Conservation (phyloP, 2,888 invertebrate species). For the Cosmopolites sordidus region DNA sequence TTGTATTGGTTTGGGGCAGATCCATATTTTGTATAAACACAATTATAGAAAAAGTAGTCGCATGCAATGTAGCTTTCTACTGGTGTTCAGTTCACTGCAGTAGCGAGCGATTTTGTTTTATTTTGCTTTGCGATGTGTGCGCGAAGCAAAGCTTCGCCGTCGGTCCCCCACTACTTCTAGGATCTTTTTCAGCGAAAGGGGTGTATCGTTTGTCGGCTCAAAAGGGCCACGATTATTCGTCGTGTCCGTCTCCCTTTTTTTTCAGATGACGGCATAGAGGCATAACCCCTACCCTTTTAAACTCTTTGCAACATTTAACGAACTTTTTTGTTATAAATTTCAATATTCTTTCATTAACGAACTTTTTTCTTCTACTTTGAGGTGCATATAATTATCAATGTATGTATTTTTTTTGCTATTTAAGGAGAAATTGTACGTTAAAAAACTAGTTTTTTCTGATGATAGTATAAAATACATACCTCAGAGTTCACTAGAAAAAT, state of each 20-base stretch:
- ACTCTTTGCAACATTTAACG: conserved; percentile 14
- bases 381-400: too few relatives aligned
- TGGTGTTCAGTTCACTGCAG: conserved; percentile 37
- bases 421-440: too few relatives aligned
- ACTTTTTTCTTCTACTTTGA: too few relatives aligned
- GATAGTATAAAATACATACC: too few relatives aligned
- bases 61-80: conserved; percentile 24
- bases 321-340: conserved; percentile 8
- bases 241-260: conserved; percentile 5
- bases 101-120: conserved; percentile 44
- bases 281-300: neutral
- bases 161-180: conserved; percentile 24
- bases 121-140: conserved; percentile 36
- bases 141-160: conserved; percentile 24
- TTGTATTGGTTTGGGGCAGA: conserved; percentile 29
- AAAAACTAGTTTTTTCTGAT: too few relatives aligned
- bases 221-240: conserved; percentile 13
- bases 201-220: conserved; percentile 16
- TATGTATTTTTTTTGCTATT: too few relatives aligned
- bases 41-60: conserved; percentile 15
- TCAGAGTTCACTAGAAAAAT: too few relatives aligned
- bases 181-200: conserved; percentile 22
- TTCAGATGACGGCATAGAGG: neutral
- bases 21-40: conserved; percentile 18
- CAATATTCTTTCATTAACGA: too few relatives aligned